phyloP scores from a whole-genome alignment of 2,113 vertebrate species.

The Probosciger aterrimus region DNA sequence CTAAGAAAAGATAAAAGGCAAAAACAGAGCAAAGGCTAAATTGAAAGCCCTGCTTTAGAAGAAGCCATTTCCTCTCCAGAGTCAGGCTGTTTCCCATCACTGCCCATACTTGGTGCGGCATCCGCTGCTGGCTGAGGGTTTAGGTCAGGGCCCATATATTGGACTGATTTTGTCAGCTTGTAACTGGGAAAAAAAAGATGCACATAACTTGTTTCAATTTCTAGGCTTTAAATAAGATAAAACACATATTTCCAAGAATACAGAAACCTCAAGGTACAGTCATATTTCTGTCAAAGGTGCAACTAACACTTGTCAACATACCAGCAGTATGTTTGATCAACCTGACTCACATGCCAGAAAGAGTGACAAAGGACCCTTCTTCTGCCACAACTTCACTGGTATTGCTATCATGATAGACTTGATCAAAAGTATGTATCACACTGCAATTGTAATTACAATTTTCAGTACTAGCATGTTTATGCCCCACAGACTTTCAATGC shows the following conservation, averaged over 20 bases:
- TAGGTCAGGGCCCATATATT: neutral
- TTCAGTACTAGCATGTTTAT: neutral
- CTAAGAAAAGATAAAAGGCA: neutral
- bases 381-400: neutral
- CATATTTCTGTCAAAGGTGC: conserved; percentile 9
- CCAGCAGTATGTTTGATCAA: neutral
- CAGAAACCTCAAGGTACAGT: neutral
- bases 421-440: neutral
- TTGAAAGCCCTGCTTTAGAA: neutral
- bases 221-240: conserved; percentile 5
- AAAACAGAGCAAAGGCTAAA: neutral
- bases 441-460: neutral
- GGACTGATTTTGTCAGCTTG: neutral
- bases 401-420: neutral
- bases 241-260: neutral
- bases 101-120: neutral
- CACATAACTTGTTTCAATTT: neutral
- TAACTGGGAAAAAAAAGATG: neutral
- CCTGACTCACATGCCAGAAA: neutral
- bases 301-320: neutral
- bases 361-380: neutral
- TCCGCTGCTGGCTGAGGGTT: neutral
- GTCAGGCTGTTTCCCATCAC: neutral
- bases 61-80: neutral
- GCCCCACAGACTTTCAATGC: neutral